Evolutionary conservation across 2,113 vertebrate genomes (phyloP), one percentile per base, ranked within the genome.

Genomic region (Plotosus lineatus): DNA sequence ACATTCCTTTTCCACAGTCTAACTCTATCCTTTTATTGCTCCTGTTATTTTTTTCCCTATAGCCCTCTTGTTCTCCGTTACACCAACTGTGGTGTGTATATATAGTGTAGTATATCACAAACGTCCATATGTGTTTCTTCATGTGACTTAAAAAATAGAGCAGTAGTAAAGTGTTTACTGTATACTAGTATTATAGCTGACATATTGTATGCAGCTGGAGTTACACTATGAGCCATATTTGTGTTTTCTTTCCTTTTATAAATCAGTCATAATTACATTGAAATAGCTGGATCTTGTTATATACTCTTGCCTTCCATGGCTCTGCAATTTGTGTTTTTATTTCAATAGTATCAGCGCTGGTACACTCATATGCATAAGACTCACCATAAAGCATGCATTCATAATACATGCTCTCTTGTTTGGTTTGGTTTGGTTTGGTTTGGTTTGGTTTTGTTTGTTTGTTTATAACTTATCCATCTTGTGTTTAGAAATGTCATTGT

Each of bases 11-110:
- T 90, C 87, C 90, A 87, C 84, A 88, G 84, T 88, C 90, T 80
- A 84, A 84, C 88, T 90, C 90, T 91, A 89, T 92, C 90, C 89
- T 92, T 89, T 87, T 73, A 73, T 73, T 90, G 88, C 90, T 89
- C 89, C 89, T 88, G 81, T 86, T 88, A 87, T 75, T 88, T 81
- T 81, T 44, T 40, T 74, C 77, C 86, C 79, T 61, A 28, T 63
- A 81, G 84, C 77, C 76, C 82, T 77, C 83, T 72, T 78, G 61
- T 63, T 46, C 50, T 75, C 72, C 66, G 58, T 84, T 74, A 83
- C 61, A 75, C 86, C 84, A 83, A 75, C 83, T 84, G 76, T 33
- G 77, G 77, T 77, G 87, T 84, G 44, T 77, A 31, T 72, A 50
- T 28, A 21, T 23, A 50, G 68, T 77, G 44, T 51, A 81, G 68